Base-by-base conservation (phyloP, 2,797 vertebrate species). In the Lepilemur ruficaudatus region DNA sequence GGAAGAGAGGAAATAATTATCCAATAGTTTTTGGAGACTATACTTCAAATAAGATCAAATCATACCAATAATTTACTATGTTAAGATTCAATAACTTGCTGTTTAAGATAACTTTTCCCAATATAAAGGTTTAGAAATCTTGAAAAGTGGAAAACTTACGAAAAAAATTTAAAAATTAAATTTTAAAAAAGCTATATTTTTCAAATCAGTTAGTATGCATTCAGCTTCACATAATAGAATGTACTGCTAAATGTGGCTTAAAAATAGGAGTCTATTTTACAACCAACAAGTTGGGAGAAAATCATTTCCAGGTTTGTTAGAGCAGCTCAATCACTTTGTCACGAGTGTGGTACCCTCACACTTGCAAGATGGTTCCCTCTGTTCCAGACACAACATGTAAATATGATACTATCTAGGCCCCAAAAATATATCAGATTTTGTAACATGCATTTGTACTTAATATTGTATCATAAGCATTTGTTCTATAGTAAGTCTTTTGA, bases 51-150 rank as follows among this genome's bases (percentile, higher is more conserved):
- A 79, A 55, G 1, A n/a, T 80, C 73, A 75, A 69, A 90, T 65
- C 4, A 57, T 41, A 80, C 20, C 43, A 79, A 82, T 28, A 89
- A 52, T 43, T 93, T 73, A 86, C 38, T 61, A 52, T 38, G 41
- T 52, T 91, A 93, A 52, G 20, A 61, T 59, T 90, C 2, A 92
- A 35, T 83, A 75, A n/a, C 10, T 87, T 89, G 35, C 10, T 46
- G 50, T 52, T 89, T 92, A 83, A 93, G 5, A 90, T 67, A 90
- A 13, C n/a, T 80, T 91, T 80, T 46, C 50, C 65, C 38, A 90
- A 35, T 61, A 86, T 72, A 61, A 84, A 84, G 20, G 50, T 86
- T 63, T 89, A 3, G n/a, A 94, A 93, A 67, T 59, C 14, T 72
- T 65, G 6, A 78, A 83, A 94, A 87, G 22, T 76, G 30, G 57